Evolutionary conservation across 2,113 vertebrate genomes (phyloP).

Genomic region (human (Homo sapiens)): GRCh38 chr1:52044001-52044500

Average conservation of each 20-base stretch:
- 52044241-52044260: neutral
- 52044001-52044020: neutral
- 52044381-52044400: neutral
- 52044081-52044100: neutral
- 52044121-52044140: neutral
- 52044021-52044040: neutral
- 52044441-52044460: neutral
- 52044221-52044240: conserved; percentile 27
- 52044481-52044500: neutral
- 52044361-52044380: neutral
- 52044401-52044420: neutral
- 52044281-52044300: neutral
- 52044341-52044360: neutral
- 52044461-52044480: neutral
- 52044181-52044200: neutral
- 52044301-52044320: neutral
- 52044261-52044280: conserved; percentile 4
- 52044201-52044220: neutral
- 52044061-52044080: neutral
- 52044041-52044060: neutral
- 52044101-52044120: neutral
- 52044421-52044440: neutral
- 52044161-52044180: conserved; percentile 32
- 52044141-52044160: neutral
- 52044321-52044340: neutral